These are phyloP conservation scores for Drosophila ogumai DNA, from an alignment of 1,140 invertebrate species.

Conservation along the genomic window DNA sequence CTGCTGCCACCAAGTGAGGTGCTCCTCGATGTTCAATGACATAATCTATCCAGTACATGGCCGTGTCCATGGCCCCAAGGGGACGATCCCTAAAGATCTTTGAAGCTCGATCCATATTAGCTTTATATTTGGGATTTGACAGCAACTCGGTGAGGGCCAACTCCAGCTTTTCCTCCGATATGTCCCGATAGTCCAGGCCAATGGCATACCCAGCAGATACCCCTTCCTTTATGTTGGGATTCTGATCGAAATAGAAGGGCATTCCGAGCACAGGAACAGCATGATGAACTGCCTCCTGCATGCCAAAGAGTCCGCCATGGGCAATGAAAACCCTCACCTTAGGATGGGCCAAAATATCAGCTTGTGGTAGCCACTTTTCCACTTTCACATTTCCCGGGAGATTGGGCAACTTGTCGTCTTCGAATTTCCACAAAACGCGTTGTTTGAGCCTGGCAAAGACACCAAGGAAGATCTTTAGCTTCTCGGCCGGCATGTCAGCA, in stretches of 20 bases:
- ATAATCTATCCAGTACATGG: conserved; percentile 88
- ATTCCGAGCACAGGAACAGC: conserved; percentile 87
- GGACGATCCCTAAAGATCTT: conserved; percentile 86
- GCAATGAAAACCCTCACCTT: conserved; percentile 87
- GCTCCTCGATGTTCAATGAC: conserved; percentile 87
- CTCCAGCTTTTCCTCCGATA: conserved; percentile 78
- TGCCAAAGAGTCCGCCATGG: conserved; percentile 87
- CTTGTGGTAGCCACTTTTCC: conserved; percentile 88
- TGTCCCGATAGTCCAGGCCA: conserved; percentile 47
- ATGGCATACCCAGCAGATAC: conserved; percentile 52
- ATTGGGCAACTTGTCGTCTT: conserved; percentile 85
- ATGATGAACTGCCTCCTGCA: conserved; percentile 87
- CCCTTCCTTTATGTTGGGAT: conserved; percentile 56
- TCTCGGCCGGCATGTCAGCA: conserved; percentile 82
- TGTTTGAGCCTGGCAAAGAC: conserved; percentile 86
- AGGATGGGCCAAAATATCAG: conserved; percentile 87
- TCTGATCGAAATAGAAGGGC: conserved; percentile 87
- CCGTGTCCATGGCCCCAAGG: conserved; percentile 86
- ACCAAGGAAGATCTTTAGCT: conserved; percentile 85
- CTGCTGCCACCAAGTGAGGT: conserved; percentile 86
- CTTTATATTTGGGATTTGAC: conserved; percentile 82
- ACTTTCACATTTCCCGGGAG: conserved; percentile 87
- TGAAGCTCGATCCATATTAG: conserved; percentile 84
- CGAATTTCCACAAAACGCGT: conserved; percentile 88
- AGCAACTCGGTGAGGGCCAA: conserved; percentile 84